Evolutionary conservation across 2,888 invertebrate species (phyloP).

Genomic region (Ophonus ardosiacus): DNA sequence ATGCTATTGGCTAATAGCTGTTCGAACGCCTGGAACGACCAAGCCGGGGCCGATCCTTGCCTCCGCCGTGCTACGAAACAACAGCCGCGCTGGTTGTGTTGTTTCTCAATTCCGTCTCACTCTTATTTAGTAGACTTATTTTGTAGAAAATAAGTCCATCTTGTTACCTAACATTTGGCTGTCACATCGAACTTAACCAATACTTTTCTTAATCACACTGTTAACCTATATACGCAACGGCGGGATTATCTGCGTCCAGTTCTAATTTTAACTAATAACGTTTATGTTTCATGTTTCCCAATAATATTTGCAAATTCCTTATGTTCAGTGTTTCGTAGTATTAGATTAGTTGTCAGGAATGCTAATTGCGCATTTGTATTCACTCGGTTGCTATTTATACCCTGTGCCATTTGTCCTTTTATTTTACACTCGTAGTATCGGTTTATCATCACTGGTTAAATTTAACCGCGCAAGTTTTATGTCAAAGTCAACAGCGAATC

Average conservation of each 20-base stretch:
- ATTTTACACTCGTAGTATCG: slow-evolving; percentile 32
- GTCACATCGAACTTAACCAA: not conserved
- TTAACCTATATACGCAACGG: not conserved
- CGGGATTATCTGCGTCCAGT: not conserved
- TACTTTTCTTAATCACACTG: not conserved
- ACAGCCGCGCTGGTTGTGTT: too few relatives aligned
- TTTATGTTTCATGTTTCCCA: not conserved
- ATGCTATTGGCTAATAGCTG: too few relatives aligned
- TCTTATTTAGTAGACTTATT: too few relatives aligned
- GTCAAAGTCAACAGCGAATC: slow-evolving; percentile 39
- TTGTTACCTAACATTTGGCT: not conserved
- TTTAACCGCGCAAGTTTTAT: slow-evolving; percentile 25
- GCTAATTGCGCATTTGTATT: slow-evolving; percentile 38
- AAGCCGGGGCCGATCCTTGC: too few relatives aligned
- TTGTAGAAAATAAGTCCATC: not conserved
- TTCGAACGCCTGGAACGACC: too few relatives aligned
- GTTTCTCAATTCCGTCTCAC: too few relatives aligned
- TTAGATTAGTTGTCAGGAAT: not conserved
- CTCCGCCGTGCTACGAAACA: too few relatives aligned
- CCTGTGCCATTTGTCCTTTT: slow-evolving; percentile 50
- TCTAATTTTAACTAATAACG: not conserved
- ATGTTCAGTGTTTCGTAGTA: not conserved
- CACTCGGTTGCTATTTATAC: slow-evolving; percentile 44
- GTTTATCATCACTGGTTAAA: slow-evolving; percentile 52
- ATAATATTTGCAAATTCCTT: not conserved